phyloP scores from a whole-genome alignment of 2,888 invertebrate species.

The Melanotus villosus region DNA sequence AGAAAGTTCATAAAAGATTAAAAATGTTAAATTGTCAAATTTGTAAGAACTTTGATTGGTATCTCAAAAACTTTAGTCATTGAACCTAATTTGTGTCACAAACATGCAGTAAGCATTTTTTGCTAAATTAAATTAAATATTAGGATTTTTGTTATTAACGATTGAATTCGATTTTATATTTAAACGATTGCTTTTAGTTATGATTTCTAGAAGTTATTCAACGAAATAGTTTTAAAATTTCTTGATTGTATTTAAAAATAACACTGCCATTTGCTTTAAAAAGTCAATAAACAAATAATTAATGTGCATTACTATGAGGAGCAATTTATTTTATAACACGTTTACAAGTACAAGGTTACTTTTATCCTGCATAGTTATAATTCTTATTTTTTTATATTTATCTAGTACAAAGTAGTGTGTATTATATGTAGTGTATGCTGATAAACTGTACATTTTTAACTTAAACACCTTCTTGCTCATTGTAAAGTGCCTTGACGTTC shows the following conservation, averaged over 20 bases:
- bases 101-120: too few relatives aligned
- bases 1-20: too few relatives aligned
- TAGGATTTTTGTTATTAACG: too few relatives aligned
- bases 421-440: neutral
- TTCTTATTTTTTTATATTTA: conserved; percentile 18
- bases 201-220: too few relatives aligned
- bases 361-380: conserved; percentile 8
- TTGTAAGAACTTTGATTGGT: too few relatives aligned
- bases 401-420: conserved; percentile 25
- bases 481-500: conserved; percentile 1
- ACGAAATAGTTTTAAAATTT: neutral
- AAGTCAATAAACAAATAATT: neutral
- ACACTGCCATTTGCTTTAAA: conserved; percentile 35
- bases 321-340: conserved; percentile 2
- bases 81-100: too few relatives aligned
- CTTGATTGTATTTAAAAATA: conserved; percentile 8
- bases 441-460: neutral
- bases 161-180: too few relatives aligned
- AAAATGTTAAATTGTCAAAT: too few relatives aligned
- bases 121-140: too few relatives aligned
- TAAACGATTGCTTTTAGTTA: too few relatives aligned
- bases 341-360: conserved; percentile 8
- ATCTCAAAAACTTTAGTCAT: too few relatives aligned
- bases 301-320: neutral
- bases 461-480: neutral